A percentile compares a stretch with the other conserved stretches of the same genome.
These are phyloP conservation scores for Ophiothrix spiculata DNA, from an alignment of 35 echinoderm and acorn worm genomes.

Conservation along the genomic window DNA sequence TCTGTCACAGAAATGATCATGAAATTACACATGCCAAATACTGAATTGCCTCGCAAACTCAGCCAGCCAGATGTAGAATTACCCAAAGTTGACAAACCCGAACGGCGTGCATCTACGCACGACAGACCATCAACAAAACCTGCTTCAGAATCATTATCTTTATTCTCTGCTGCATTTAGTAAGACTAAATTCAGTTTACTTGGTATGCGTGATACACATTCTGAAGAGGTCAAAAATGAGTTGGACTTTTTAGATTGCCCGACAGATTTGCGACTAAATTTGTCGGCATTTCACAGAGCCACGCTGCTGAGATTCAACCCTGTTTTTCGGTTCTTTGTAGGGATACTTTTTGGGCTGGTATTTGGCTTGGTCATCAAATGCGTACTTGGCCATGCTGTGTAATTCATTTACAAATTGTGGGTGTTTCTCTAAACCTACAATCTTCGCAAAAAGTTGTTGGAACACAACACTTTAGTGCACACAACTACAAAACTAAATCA, in stretches of 20 bases:
- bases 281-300: conserved; percentile 14
- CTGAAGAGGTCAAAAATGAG: conserved; percentile 28
- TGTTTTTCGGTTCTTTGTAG: conserved; percentile 33
- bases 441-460: no score
- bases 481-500: no score
- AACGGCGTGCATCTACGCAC: neutral
- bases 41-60: neutral
- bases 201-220: conserved; percentile 14
- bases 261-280: conserved; percentile 13
- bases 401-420: no score
- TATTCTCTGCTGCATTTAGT: neutral
- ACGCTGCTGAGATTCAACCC: conserved; percentile 29
- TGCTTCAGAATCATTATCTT: neutral
- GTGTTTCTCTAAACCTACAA: no score
- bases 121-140: neutral
- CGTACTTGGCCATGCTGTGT: no score
- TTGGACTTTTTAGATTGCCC: conserved; percentile 33
- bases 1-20: conserved; percentile 74
- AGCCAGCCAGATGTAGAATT: neutral
- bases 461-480: no score
- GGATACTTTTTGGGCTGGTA: conserved; percentile 59
- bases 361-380: conserved; percentile 18
- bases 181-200: conserved; percentile 10
- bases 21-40: conserved; percentile 33
- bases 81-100: neutral